Evolutionary conservation across 2,113 vertebrate species (phyloP), one percentile per base, ranked within the genome.

Genomic region (Prunella fulvescens): DNA sequence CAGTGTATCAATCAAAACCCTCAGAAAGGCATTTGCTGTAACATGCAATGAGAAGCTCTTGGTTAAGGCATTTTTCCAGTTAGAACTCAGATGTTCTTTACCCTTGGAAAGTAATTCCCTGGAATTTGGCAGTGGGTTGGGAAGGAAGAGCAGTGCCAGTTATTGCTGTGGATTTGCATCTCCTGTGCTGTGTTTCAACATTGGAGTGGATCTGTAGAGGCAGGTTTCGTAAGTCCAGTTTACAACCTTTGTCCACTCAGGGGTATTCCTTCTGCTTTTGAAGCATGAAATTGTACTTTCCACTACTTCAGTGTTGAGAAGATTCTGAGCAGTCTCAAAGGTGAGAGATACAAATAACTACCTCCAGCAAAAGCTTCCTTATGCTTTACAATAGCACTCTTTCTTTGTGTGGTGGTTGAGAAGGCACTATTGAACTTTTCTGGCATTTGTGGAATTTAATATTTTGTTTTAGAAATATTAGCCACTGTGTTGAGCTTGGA

Each of bases 21-120:
- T 77, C 69, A 11, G 51, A 69, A 58, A 79, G 18, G 35, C 48
- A 56, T 51, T 85, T 86, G 83, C 67, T 86, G 45, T 78, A 35
- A 42, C 11, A 12, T 14, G 66, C 56, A 82, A 50, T 48, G 37
- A 92, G 65, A 92, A 90, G 40, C n/a, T 76, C 9, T 60, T 1
- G 2, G 18, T 42, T 53, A 62, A 77, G n/a, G 44, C 20, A 14
- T 65, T 94, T 78, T 57, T 86, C 25, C 26, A 74, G 62, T 57
- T 61, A 65, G n/a, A 91, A 87, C 47, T 92, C 91, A 78, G 85
- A 86, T 81, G 73, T 61, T 92, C 54, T 90, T 94, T 50, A 60
- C 67, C 57, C 81, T 67, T 89, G 89, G 93, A 94, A 91, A 95
- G 16, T 40, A 81, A 62, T 92, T 96, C 89, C 92, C 44, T 94